Base-by-base conservation (phyloP, 2,888 invertebrate genomes). In the Maniola hyperantus region DNA sequence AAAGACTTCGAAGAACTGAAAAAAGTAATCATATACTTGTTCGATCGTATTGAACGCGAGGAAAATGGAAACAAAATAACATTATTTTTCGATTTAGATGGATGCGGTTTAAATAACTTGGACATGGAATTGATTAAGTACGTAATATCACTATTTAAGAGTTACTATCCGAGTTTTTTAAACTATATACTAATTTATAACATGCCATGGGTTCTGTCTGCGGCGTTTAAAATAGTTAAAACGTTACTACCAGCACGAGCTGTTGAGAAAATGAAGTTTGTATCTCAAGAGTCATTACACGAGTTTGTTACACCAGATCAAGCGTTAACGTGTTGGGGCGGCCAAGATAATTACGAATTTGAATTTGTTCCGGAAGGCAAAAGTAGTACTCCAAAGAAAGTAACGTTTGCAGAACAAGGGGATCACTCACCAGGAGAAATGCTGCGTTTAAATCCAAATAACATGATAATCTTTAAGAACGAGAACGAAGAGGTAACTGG, bases 151-250 rank as follows among this genome's bases (percentile, higher is more conserved):
- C 93, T 97, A 26, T 97, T 98, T 81, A 98, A 98, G 83, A 91
- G 93, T 20, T 98, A 98, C 81, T 99, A 98, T 86, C 99, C 99
- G 0, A 94, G 94, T 83, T 95, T 96, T 79, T 87, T 97, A 70
- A 98, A 97, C 78, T 97, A 97, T 80, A 97, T 99, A 73, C 90
- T 99, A 44, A 96, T 99, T 64, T 97, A 94, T 83, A 98, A 99
- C 83, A 97, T 99, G 97, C 97, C 98, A 0, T 99, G 98, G 98
- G 95, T 98, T 0, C 87, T 99, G 68, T 97, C 96, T 78, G 97
- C 98, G 72, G 97, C 97, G 0, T 98, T 98, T 88, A 98, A 97
- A 89, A 94, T 99, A 53, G 96, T 99, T 8, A 98, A 98, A 86
- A 93, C 95, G 0, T 94, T 98, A 91, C 84, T 99, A 64, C 98